Evolutionary conservation across 2,113 vertebrate species (phyloP).

Genomic region (Limanda limanda): DNA sequence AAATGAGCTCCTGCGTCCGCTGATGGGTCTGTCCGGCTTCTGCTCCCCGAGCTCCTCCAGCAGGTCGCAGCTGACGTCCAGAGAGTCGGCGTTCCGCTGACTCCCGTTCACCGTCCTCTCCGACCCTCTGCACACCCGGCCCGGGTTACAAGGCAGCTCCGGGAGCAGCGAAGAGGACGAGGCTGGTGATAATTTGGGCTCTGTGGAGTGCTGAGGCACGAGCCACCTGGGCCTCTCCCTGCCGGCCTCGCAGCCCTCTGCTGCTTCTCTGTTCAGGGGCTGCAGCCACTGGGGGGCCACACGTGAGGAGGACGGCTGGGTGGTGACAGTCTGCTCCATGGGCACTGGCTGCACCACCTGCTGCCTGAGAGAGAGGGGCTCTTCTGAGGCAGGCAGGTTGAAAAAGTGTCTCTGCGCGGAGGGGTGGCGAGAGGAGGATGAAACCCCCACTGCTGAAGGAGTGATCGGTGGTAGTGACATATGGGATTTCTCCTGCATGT

Average conservation of each 20-base stretch:
- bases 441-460: conserved; percentile 25
- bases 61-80: conserved; percentile 75
- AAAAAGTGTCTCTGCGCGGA: conserved; percentile 57
- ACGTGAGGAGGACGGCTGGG: conserved; percentile 74
- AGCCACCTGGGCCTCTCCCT: conserved; percentile 84
- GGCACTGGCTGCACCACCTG: conserved; percentile 77
- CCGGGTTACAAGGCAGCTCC: conserved; percentile 68
- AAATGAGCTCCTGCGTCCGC: conserved; percentile 85
- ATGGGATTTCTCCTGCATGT: conserved; percentile 70
- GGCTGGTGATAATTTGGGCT: conserved; percentile 52
- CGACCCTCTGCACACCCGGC: conserved; percentile 64
- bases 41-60: conserved; percentile 71
- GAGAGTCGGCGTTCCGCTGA: conserved; percentile 66
- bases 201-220: conserved; percentile 70
- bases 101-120: conserved; percentile 56
- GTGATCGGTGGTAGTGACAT: conserved; percentile 35
- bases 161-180: conserved; percentile 72
- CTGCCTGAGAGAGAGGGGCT: conserved; percentile 71
- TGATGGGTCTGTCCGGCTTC: conserved; percentile 76
- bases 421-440: conserved; percentile 5
- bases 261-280: conserved; percentile 68
- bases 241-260: conserved; percentile 58
- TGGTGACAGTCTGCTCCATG: conserved; percentile 78
- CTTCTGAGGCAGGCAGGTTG: conserved; percentile 58
- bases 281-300: conserved; percentile 87